These are phyloP conservation scores for Eupsilia transversa DNA, from an alignment of 2,888 invertebrate genomes.

Conservation along the genomic window DNA sequence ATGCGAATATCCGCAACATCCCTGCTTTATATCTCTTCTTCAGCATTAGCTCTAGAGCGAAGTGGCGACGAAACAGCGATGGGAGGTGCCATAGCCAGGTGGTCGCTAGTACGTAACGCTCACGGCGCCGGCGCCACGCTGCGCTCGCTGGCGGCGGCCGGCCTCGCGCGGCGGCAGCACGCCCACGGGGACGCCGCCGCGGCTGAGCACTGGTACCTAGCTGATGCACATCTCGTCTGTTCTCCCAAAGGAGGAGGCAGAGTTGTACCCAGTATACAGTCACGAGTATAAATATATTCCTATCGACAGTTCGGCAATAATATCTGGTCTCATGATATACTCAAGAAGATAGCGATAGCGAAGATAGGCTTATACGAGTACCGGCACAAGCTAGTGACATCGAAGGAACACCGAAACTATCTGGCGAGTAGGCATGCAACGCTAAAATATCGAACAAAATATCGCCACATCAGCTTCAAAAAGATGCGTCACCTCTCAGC, in stretches of 20 bases:
- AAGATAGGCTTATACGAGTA: no score
- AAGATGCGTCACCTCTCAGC: no score
- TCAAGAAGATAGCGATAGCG: no score
- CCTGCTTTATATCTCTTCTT: no score
- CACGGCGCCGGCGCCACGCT: slow-evolving; percentile 80
- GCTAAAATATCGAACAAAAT: neutral
- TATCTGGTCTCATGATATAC: neutral
- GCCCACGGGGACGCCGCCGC: slow-evolving; percentile 71
- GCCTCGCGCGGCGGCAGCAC: slow-evolving; percentile 78
- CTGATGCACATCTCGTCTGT: neutral
- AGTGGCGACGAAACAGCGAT: slow-evolving; percentile 67
- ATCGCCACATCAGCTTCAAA: neutral
- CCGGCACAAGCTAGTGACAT: neutral
- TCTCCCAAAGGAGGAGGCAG: neutral
- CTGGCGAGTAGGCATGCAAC: neutral
- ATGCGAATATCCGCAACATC: no score
- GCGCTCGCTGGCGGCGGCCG: slow-evolving; percentile 83
- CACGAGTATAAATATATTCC: neutral
- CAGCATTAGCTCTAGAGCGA: slow-evolving; percentile 81
- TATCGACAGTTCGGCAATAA: neutral
- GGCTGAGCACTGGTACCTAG: slow-evolving; percentile 48
- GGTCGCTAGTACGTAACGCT: slow-evolving; percentile 78
- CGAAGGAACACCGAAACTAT: neutral
- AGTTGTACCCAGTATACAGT: neutral
- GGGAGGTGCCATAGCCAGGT: slow-evolving; percentile 78